Evolutionary conservation across 2,113 vertebrate species (phyloP), one percentile per base, ranked within the genome.

Genomic region (Podilymbus podiceps): DNA sequence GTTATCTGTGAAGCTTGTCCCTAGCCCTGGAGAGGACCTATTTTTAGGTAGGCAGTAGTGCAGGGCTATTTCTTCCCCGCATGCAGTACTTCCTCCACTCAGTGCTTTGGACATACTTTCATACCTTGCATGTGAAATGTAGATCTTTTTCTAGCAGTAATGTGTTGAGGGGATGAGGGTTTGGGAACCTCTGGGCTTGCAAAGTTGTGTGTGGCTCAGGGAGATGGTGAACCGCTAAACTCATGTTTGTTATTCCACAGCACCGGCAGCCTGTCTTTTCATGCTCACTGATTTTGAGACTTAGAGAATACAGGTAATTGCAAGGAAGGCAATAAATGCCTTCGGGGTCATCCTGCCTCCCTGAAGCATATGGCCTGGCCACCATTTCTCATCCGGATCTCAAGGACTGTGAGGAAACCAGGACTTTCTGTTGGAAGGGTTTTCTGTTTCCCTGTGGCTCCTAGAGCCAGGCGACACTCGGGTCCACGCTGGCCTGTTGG

Each of bases 1-100:
- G 71, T 94, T 95, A 88, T 95, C 92, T 84, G 31, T 88, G 67
- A 69, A 92, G 68, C 24, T 60, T 93, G 79, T 86, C 75, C 71
- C 24, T 62, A 68, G 46, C 55, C 40, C 53, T 88, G 50, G 59
- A 92, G 71, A 80, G 72, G 58, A 35, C 33, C 79, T 96, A 93
- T 90, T 93, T 96, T 96, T 90, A 92, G 88, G 46, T 11, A 64
- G 79, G 30, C 27, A 52, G 75, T 44, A 67, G 56, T 58, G 28
- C 3, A 5, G 59, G 0, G 0, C 75, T 84, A 8, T 90, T 90
- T 74, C 63, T 93, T 83, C 67, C 42, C 64, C 15, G 5, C 18
- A 11, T 31, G 58, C n/a, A 75, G 28, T 58, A 28, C 31, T 90
- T 95, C 44, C 62, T 85, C 11, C 14, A 4, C 44, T 8, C 42